Evolutionary conservation across 1,140 invertebrate species (phyloP).

Genomic region (Pseudomyrmex cubaensis): DNA sequence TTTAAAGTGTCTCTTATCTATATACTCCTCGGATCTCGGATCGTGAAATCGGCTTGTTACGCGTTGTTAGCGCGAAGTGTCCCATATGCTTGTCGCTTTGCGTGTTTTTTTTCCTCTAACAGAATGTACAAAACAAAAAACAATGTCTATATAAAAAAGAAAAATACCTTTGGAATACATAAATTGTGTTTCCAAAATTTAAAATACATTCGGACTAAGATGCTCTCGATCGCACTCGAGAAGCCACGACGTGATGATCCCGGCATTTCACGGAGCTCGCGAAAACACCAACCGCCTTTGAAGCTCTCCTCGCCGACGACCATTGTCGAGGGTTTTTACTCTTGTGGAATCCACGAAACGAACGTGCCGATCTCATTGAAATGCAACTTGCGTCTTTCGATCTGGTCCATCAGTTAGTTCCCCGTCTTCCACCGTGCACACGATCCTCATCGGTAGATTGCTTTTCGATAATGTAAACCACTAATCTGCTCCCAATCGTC

Average conservation of each 20-base stretch:
- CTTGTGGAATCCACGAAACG: conserved; percentile 79
- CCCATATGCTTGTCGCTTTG: background rate
- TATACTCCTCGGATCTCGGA: conserved; percentile 7
- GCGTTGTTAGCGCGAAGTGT: background rate
- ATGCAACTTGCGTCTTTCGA: conserved; percentile 78
- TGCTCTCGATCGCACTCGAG: background rate
- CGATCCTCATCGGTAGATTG: conserved; percentile 67
- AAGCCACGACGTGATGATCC: conserved; percentile 5
- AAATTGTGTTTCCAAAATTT: background rate
- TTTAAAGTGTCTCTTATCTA: conserved; percentile 69
- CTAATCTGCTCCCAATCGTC: conserved; percentile 72
- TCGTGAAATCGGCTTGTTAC: background rate
- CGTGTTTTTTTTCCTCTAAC: background rate
- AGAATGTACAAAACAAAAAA: background rate
- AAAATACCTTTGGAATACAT: background rate
- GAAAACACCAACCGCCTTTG: conserved; percentile 77
- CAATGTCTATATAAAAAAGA: background rate
- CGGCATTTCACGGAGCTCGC: conserved; percentile 43
- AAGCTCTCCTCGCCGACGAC: conserved; percentile 68
- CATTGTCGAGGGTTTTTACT: conserved; percentile 78
- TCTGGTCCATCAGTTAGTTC: conserved; percentile 71
- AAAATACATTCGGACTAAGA: background rate
- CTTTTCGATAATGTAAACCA: conserved; percentile 73
- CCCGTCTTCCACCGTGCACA: conserved; percentile 22
- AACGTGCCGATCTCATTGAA: conserved; percentile 77